Conservation (phyloP, 1,140 invertebrate species). For the Oedothorax gibbosus region DNA sequence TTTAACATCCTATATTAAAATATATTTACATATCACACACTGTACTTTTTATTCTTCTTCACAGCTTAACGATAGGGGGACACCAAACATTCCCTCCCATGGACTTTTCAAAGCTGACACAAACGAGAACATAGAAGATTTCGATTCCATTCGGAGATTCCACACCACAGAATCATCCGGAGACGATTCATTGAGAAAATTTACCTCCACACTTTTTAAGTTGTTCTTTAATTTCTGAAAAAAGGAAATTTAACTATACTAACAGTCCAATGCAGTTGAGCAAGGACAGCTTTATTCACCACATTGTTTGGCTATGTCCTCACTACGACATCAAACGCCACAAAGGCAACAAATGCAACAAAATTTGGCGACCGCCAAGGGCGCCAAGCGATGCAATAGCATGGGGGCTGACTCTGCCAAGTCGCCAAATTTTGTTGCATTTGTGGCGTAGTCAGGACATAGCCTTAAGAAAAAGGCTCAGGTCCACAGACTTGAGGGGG, state of each 20-base stretch:
- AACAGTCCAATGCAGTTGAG: neutral
- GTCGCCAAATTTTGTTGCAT: too few species aligned
- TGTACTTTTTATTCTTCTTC: slow-evolving; percentile 28
- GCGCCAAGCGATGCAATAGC: too few species aligned
- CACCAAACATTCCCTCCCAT: slow-evolving; percentile 43
- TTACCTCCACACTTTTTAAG: slow-evolving; percentile 26
- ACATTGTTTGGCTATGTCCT: too few species aligned
- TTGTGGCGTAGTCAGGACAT: too few species aligned
- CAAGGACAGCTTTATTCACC: neutral
- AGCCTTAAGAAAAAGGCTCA: too few species aligned
- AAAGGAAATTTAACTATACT: neutral
- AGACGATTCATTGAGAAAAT: slow-evolving; percentile 38
- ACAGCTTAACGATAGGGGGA: slow-evolving; percentile 21
- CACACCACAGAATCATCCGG: slow-evolving; percentile 1
- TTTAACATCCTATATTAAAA: neutral
- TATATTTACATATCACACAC: slow-evolving; percentile 8
- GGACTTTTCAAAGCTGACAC: slow-evolving; percentile 31
- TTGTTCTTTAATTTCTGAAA: slow-evolving; percentile 41
- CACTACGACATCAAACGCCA: too few species aligned
- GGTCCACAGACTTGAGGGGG: too few species aligned
- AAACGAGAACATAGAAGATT: slow-evolving; percentile 40
- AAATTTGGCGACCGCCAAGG: too few species aligned
- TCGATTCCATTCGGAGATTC: slow-evolving; percentile 36
- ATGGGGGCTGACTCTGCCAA: too few species aligned
- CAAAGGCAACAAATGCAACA: too few species aligned